These are phyloP conservation scores for Amiota minor DNA, from an alignment of 2,888 invertebrate species.

Conservation along the genomic window DNA sequence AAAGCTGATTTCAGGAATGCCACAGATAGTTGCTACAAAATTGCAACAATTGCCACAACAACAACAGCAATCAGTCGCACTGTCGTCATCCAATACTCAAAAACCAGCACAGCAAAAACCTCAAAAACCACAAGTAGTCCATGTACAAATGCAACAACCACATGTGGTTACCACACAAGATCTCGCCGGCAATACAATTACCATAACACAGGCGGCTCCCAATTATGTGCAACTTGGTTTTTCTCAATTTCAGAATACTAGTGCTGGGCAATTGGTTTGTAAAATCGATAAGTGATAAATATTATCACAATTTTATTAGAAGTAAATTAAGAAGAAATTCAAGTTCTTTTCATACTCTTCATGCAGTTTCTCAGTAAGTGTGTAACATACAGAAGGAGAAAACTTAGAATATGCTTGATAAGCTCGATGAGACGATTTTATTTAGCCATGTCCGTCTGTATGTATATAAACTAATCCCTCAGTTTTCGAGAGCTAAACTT, in stretches of 20 bases:
- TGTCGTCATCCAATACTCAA: not conserved
- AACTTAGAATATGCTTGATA: too few species aligned
- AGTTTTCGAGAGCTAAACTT: too few species aligned
- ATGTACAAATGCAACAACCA: slow-evolving; percentile 68
- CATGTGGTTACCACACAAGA: slow-evolving; percentile 64
- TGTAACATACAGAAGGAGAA: too few species aligned
- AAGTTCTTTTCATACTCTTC: too few species aligned
- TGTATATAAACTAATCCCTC: too few species aligned
- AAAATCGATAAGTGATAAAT: slow-evolving; percentile 69
- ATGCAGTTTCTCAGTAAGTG: too few species aligned
- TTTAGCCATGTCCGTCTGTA: too few species aligned
- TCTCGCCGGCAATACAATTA: slow-evolving; percentile 69
- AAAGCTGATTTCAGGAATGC: slow-evolving; percentile 32
- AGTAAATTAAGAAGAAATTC: too few species aligned
- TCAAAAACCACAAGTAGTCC: slow-evolving; percentile 70
- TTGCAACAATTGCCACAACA: slow-evolving; percentile 32
- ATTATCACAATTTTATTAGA: slow-evolving; percentile 12
- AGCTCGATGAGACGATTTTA: too few species aligned
- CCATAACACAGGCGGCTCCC: slow-evolving; percentile 69
- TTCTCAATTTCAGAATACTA: slow-evolving; percentile 69
- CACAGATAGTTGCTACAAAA: not conserved
- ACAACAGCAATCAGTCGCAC: slow-evolving; percentile 34
- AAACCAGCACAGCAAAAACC: slow-evolving; percentile 49
- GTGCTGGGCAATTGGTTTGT: slow-evolving; percentile 63
- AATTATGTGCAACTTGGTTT: slow-evolving; percentile 70